Percentiles rank a stretch among this genome's conserved stretches.
phyloP scores from a whole-genome alignment of 2,113 vertebrate genomes.

The Balaeniceps rex region DNA sequence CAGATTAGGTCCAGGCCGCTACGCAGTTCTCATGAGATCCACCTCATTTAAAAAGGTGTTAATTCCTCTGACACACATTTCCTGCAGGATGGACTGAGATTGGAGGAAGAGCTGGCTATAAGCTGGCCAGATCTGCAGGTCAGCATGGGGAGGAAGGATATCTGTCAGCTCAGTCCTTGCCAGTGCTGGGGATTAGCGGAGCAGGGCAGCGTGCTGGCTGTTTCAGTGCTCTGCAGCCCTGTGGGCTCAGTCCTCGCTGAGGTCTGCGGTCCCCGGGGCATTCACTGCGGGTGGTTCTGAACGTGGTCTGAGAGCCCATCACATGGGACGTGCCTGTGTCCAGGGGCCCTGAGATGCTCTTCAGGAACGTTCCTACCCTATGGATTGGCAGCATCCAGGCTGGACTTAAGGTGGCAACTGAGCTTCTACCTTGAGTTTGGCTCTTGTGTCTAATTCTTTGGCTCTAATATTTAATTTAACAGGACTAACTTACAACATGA shows the following conservation, averaged over 20 bases:
- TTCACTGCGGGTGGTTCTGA: not conserved
- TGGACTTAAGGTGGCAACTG: not conserved
- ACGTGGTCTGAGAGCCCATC: not conserved
- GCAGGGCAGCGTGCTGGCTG: not conserved
- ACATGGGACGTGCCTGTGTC: too few species aligned
- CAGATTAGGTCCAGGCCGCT: constrained; percentile 54
- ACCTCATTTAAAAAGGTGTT: constrained; percentile 51
- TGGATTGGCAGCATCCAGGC: not conserved
- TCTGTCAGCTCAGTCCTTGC: not conserved
- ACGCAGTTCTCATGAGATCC: constrained; percentile 67
- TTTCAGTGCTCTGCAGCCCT: not conserved
- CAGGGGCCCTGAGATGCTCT: not conserved
- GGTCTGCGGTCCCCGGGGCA: not conserved
- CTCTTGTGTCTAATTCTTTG: not conserved
- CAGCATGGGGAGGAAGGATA: not conserved
- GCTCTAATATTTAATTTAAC: not conserved
- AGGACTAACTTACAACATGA: not conserved
- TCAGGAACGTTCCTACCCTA: not conserved
- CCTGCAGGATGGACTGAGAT: not conserved
- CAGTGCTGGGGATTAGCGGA: not conserved
- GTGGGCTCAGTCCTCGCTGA: not conserved
- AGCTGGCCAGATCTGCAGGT: constrained; percentile 40
- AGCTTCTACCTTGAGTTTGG: not conserved
- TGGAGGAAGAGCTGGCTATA: not conserved
- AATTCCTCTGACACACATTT: constrained; percentile 23